These are phyloP conservation scores for Stomorhina lunata DNA, from an alignment of 2,888 invertebrate species.

Conservation along the genomic window DNA sequence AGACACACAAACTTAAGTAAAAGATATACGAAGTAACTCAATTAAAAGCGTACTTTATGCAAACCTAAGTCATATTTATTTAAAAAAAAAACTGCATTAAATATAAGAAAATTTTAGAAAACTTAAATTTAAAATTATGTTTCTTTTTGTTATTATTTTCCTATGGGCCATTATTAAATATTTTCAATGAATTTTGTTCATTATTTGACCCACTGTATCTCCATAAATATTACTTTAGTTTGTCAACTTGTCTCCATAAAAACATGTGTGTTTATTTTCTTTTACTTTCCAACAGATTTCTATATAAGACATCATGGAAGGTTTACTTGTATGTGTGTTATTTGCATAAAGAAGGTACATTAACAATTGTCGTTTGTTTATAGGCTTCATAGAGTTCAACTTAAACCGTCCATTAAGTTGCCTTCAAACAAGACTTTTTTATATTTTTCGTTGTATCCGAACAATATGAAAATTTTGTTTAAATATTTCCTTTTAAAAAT, in stretches of 20 bases:
- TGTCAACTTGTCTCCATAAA: not conserved
- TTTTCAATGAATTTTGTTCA: not conserved
- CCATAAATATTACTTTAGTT: not conserved
- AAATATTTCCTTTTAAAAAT: conserved; percentile 50
- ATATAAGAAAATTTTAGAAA: too few relatives aligned
- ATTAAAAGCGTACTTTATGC: too few relatives aligned
- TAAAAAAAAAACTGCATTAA: too few relatives aligned
- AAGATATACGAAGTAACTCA: not conserved
- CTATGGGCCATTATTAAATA: too few relatives aligned
- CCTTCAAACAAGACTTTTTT: not conserved
- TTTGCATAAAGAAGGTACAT: conserved; percentile 1
- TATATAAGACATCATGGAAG: not conserved
- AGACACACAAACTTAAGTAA: not conserved
- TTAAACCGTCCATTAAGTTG: conserved; percentile 7
- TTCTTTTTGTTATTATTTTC: too few relatives aligned
- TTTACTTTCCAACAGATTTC: not conserved
- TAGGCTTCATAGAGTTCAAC: conserved; percentile 9
- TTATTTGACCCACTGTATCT: not conserved
- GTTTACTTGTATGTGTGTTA: not conserved
- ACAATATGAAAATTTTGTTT: conserved; percentile 36
- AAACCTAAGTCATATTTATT: too few relatives aligned
- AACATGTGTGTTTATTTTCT: not conserved
- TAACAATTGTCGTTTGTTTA: not conserved
- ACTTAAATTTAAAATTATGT: too few relatives aligned
- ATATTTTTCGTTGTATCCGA: not conserved